phyloP scores from a whole-genome alignment of 1,140 invertebrate genomes.

The Pseudomyrmex dendroicus region DNA sequence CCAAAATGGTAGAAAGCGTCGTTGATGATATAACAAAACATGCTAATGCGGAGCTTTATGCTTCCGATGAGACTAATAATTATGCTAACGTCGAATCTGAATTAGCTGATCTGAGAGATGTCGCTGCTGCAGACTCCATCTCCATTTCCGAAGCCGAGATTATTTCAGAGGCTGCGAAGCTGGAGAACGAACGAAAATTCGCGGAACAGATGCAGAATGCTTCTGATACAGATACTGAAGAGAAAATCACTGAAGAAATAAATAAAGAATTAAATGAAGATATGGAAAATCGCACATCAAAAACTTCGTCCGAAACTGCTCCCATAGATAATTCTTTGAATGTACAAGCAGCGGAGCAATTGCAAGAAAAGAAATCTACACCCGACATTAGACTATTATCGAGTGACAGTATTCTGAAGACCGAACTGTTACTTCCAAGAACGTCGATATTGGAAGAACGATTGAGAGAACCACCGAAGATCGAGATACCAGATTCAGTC shows the following conservation, averaged over 20 bases:
- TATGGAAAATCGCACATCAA: background rate
- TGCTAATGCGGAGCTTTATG: constrained; percentile 65
- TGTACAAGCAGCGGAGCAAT: background rate
- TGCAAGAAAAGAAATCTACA: constrained; percentile 19
- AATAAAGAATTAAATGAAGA: constrained; percentile 25
- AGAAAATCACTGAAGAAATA: background rate
- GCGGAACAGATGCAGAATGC: constrained; percentile 61
- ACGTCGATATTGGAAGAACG: constrained; percentile 80
- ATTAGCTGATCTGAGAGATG: constrained; percentile 71
- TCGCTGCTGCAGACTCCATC: constrained; percentile 76
- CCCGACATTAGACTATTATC: background rate
- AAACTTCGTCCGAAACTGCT: background rate
- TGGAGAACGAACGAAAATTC: constrained; percentile 80
- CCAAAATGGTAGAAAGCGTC: constrained; percentile 72
- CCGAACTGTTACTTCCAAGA: constrained; percentile 70
- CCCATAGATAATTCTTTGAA: background rate
- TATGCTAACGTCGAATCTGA: constrained; percentile 70
- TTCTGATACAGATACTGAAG: constrained; percentile 1
- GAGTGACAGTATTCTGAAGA: constrained; percentile 37
- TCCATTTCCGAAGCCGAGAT: constrained; percentile 84
- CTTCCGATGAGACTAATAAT: constrained; percentile 72
- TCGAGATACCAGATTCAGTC: constrained; percentile 79
- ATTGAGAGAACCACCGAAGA: constrained; percentile 80
- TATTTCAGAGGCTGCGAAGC: constrained; percentile 82
- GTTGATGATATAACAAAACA: constrained; percentile 67